These are phyloP conservation scores for Callosobruchus maculatus DNA, from an alignment of 2,888 invertebrate genomes.

Conservation along the genomic window DNA sequence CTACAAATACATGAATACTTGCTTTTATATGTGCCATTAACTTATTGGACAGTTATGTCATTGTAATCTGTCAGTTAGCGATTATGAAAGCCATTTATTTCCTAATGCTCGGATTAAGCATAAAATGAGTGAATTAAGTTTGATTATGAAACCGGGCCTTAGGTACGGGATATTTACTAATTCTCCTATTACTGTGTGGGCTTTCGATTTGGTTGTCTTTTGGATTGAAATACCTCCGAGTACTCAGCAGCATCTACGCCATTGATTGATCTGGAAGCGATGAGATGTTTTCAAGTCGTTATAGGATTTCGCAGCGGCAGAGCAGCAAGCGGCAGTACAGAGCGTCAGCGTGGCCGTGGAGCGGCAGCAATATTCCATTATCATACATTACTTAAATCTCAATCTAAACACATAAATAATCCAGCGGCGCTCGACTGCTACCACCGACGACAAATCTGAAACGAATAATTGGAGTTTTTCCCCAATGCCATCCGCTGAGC, in stretches of 20 bases:
- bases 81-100: too few relatives aligned
- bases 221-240: too few relatives aligned
- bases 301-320: conserved; percentile 34
- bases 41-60: too few relatives aligned
- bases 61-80: too few relatives aligned
- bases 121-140: too few relatives aligned
- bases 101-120: too few relatives aligned
- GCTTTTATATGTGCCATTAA: too few relatives aligned
- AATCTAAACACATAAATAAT: conserved; percentile 46
- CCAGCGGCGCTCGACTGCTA: conserved; percentile 19
- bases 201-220: too few relatives aligned
- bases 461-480: conserved; percentile 38
- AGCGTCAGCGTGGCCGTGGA: background rate
- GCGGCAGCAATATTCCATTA: conserved; percentile 37
- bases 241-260: background rate
- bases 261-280: conserved; percentile 10
- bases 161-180: too few relatives aligned
- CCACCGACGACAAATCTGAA: conserved; percentile 36
- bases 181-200: too few relatives aligned
- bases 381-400: conserved; percentile 45
- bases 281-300: conserved; percentile 38
- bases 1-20: too few relatives aligned
- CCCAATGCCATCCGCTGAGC: conserved; percentile 12
- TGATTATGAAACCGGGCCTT: too few relatives aligned
- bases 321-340: background rate